These are phyloP conservation scores for Drosophila stalkeri DNA, from an alignment of 2,888 invertebrate genomes.

Conservation along the genomic window DNA sequence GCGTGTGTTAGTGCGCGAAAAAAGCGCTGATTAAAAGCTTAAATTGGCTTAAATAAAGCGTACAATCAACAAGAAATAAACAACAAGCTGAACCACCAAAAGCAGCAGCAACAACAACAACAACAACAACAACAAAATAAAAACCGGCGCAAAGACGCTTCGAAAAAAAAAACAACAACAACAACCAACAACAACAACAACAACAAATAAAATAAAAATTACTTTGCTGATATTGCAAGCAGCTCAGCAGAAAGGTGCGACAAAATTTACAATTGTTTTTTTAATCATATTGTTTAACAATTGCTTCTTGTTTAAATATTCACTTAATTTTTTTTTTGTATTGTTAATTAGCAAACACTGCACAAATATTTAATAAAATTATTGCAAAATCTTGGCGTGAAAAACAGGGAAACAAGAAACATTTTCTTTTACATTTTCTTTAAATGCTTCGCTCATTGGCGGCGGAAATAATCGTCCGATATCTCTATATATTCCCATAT, in stretches of 20 bases:
- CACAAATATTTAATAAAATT: slow-evolving; percentile 37
- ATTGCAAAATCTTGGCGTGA: slow-evolving; percentile 22
- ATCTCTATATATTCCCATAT: slow-evolving; percentile 31
- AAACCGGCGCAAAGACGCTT: slow-evolving; percentile 54
- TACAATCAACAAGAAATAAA: slow-evolving; percentile 26
- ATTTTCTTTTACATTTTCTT: slow-evolving; percentile 12
- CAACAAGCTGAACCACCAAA: slow-evolving; percentile 38
- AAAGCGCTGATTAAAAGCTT: slow-evolving; percentile 56
- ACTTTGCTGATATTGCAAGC: slow-evolving; percentile 46
- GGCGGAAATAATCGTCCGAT: slow-evolving; percentile 74
- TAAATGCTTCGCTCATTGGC: slow-evolving; percentile 44
- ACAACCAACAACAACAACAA: slow-evolving; percentile 25
- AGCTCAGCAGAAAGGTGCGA: slow-evolving; percentile 73
- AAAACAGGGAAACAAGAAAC: background rate
- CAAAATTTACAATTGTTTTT: slow-evolving; percentile 35
- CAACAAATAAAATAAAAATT: slow-evolving; percentile 25
- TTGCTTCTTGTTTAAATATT: slow-evolving; percentile 21
- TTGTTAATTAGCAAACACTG: slow-evolving; percentile 32
- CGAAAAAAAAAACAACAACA: slow-evolving; percentile 23
- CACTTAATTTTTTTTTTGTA: background rate
- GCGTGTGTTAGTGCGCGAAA: slow-evolving; percentile 13
- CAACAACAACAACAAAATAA: slow-evolving; percentile 6
- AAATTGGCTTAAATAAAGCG: slow-evolving; percentile 53
- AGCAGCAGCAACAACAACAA: slow-evolving; percentile 22
- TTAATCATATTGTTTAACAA: slow-evolving; percentile 29